These are phyloP conservation scores for Balanococcus diminutus DNA, from an alignment of 2,888 invertebrate species.

Conservation along the genomic window DNA sequence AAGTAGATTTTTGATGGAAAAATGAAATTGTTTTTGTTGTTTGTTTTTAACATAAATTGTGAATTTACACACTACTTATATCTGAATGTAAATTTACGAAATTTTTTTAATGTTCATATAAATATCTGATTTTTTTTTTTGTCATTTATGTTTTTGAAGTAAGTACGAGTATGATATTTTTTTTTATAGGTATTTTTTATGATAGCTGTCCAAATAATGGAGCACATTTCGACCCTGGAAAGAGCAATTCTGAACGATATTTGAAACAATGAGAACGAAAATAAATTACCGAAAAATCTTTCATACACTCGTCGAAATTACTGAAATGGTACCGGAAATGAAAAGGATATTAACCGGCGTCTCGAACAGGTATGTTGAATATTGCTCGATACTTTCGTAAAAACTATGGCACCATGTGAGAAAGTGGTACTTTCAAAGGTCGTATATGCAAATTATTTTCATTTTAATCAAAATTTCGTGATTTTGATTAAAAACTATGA, in stretches of 20 bases:
- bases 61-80: no score
- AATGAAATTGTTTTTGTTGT: neutral
- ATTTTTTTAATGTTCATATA: neutral
- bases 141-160: neutral
- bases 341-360: neutral
- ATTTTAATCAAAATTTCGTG: neutral
- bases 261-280: neutral
- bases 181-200: neutral
- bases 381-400: neutral
- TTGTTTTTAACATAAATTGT: no score
- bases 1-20: neutral
- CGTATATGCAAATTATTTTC: neutral
- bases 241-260: neutral
- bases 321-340: neutral
- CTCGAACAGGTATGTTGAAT: neutral
- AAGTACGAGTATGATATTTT: neutral
- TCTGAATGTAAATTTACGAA: neutral
- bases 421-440: neutral
- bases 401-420: neutral
- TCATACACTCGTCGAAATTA: neutral
- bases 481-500: neutral
- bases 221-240: neutral
- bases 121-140: neutral
- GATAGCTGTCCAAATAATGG: neutral
- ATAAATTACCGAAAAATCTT: neutral